A percentile compares a stretch with the other conserved stretches of the same genome.
Evolutionary conservation across 2,113 vertebrate genomes (phyloP).

Genomic region (Peucedramus taeniatus): DNA sequence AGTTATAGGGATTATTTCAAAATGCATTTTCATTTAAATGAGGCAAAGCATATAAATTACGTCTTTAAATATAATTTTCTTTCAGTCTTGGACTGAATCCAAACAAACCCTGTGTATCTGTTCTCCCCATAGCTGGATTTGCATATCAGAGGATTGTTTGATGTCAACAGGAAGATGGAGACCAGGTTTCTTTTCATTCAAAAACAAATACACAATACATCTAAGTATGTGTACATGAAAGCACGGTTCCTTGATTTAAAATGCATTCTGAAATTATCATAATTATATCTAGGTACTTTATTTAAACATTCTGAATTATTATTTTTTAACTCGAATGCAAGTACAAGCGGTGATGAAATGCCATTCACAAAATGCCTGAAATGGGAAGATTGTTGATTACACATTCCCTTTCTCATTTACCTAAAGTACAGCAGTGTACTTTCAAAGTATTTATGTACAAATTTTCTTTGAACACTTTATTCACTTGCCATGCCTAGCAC

Average conservation of each 20-base stretch:
- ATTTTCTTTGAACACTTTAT: not conserved
- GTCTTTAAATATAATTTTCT: slow-evolving; percentile 52
- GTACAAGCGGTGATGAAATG: not conserved
- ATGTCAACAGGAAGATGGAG: slow-evolving; percentile 76
- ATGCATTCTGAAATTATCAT: slow-evolving; percentile 49
- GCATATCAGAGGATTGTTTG: slow-evolving; percentile 80
- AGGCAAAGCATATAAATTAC: slow-evolving; percentile 38
- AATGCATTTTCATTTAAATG: slow-evolving; percentile 53
- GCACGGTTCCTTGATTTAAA: slow-evolving; percentile 48
- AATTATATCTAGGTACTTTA: slow-evolving; percentile 33
- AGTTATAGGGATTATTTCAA: slow-evolving; percentile 15
- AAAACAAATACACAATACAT: slow-evolving; percentile 68
- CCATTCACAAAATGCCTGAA: not conserved
- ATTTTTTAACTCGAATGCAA: not conserved
- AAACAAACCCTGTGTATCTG: slow-evolving; percentile 61
- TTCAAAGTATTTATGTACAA: not conserved
- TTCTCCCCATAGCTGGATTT: slow-evolving; percentile 67
- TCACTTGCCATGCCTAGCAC: not conserved
- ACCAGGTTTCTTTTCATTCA: slow-evolving; percentile 72
- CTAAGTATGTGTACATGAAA: slow-evolving; percentile 44
- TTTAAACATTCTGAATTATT: slow-evolving; percentile 14
- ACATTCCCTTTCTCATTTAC: not conserved
- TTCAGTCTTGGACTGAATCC: slow-evolving; percentile 68
- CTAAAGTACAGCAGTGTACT: not conserved
- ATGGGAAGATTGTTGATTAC: not conserved